Evolutionary conservation across 2,797 vertebrate species (phyloP), one percentile per base, ranked within the genome.

Genomic region (Micromesistius poutassou): DNA sequence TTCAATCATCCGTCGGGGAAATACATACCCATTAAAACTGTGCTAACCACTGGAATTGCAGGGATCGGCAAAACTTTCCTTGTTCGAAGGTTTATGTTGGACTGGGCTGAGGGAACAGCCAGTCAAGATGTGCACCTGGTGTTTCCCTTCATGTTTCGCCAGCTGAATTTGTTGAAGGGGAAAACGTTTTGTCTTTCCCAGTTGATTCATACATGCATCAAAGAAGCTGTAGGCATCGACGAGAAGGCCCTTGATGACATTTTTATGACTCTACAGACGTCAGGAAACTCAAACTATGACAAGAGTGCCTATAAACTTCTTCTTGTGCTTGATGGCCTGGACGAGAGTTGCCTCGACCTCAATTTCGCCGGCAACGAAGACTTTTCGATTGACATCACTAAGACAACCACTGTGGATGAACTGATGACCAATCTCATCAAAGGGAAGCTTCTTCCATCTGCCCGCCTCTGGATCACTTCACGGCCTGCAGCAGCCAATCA

Each of bases 21-120:
- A 74, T 50, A 74, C 22, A 30, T 19, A 19, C 73, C 73, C 40
- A 74, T 74, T 5, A 74, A 76, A 33, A 72, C 71, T 42, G 83
- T 82, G 3, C 50, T 81, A 76, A 80, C 80, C 30, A 76, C 5
- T 36, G 80, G 83, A 14, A 81, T 78, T 10, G 83, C 80, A 40
- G 82, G 82, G 70, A 81, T 83, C 0, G 79, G 82, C 4, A 81
- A 83, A 81, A 81, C 82, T 0, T 79, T 83, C 70, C 55, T 81
- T 3, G 71, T 79, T 0, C 3, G 71, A 62, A 84, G 76, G 30
- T 81, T 82, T 75, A 77, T 84, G n/a, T 62, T 84, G 75, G 83
- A 84, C 79, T 84, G 83, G 83, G 75, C 77, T 25, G 62, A 82
- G 36, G 70, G 73, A 28, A 16, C 36, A 74, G 30, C 76, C 42